Conservation (phyloP, 2,113 vertebrate species). For the Tragelaphus imberbis region DNA sequence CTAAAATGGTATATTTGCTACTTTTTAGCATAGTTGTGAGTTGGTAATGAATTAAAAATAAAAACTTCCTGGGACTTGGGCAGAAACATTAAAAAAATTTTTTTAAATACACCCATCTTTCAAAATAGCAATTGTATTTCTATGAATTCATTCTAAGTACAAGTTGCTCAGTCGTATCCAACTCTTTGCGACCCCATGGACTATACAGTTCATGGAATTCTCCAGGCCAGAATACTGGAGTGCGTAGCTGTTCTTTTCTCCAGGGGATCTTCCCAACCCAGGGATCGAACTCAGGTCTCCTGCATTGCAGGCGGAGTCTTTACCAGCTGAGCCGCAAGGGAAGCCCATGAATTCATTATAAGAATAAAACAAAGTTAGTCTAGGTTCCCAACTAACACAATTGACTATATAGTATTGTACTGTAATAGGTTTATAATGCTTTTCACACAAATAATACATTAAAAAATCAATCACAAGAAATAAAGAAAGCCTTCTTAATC, state of each 20-base stretch:
- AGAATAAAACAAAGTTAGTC: not conserved
- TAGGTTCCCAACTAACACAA: not conserved
- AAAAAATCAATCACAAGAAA: not conserved
- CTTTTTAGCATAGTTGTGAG: not conserved
- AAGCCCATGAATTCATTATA: not conserved
- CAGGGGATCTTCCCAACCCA: not conserved
- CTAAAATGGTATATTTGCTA: not conserved
- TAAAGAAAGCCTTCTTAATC: not conserved
- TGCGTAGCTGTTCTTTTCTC: not conserved
- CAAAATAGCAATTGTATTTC: not conserved
- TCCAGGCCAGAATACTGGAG: not conserved
- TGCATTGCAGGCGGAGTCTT: fast-evolving
- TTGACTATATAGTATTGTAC: not conserved
- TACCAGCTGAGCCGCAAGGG: not conserved
- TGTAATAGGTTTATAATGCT: not conserved
- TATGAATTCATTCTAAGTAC: not conserved
- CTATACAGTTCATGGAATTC: not conserved
- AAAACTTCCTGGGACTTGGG: not conserved
- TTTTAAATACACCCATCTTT: not conserved
- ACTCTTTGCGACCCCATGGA: not conserved
- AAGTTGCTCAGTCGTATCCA: not conserved
- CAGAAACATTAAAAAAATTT: not conserved
- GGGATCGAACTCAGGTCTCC: not conserved
- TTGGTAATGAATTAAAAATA: not conserved
- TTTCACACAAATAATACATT: not conserved